Conservation (phyloP, 1,140 invertebrate genomes). For the Notospermus geniculatus region DNA sequence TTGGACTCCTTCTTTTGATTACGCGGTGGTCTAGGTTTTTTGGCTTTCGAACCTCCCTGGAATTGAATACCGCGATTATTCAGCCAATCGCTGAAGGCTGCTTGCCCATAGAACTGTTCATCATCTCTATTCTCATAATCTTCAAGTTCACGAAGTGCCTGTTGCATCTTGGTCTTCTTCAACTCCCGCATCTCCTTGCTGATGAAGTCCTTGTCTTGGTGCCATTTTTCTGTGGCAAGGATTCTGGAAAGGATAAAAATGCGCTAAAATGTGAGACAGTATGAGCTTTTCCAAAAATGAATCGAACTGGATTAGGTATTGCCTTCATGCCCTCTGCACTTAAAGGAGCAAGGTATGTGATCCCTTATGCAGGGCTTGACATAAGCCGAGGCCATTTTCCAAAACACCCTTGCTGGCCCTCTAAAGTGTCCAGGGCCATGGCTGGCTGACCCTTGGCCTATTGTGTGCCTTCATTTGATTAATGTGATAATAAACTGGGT, state of each 20-base stretch:
- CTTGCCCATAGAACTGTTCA: slow-evolving; percentile 36
- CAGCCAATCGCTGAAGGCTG: slow-evolving; percentile 44
- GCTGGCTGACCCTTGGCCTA: too few relatives aligned
- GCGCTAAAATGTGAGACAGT: background rate
- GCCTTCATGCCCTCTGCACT: background rate
- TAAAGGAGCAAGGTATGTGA: background rate
- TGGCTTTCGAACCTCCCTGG: background rate
- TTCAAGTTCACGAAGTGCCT: slow-evolving; percentile 43
- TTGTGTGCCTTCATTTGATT: too few relatives aligned
- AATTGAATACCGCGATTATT: background rate
- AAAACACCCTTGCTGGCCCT: too few relatives aligned
- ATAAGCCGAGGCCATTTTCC: too few relatives aligned
- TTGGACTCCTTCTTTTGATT: slow-evolving; percentile 22
- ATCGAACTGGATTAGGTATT: background rate
- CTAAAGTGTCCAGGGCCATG: too few relatives aligned
- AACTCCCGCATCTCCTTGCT: slow-evolving; percentile 47
- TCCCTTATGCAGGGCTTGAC: background rate
- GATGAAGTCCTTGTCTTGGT: slow-evolving; percentile 48
- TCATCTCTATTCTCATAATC: slow-evolving; percentile 34
- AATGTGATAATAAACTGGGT: too few relatives aligned
- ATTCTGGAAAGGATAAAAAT: slow-evolving; percentile 35
- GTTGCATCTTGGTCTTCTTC: slow-evolving; percentile 48
- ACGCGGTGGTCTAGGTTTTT: slow-evolving; percentile 22
- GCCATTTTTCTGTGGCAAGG: slow-evolving; percentile 51
- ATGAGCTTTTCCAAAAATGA: background rate